phyloP scores from a whole-genome alignment of 2,113 vertebrate species.

The Apodemus speciosus region DNA sequence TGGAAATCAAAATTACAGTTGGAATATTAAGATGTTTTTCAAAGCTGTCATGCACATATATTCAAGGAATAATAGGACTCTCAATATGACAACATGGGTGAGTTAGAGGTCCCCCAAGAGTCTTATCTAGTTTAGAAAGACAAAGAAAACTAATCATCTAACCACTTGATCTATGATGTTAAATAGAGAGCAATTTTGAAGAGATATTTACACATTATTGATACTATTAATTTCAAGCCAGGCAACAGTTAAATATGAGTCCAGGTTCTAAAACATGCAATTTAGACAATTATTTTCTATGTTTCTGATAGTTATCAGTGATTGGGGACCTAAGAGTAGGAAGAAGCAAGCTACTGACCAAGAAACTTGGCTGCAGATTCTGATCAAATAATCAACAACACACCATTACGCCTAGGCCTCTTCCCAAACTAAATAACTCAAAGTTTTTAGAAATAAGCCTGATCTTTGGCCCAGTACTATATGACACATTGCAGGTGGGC shows the following conservation, averaged over 20 bases:
- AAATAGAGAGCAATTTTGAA: slow-evolving; percentile 33
- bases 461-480: background rate
- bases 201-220: slow-evolving; percentile 25
- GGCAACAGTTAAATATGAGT: slow-evolving; percentile 3
- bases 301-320: background rate
- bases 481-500: background rate
- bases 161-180: background rate
- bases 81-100: background rate
- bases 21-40: slow-evolving; percentile 1
- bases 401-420: background rate
- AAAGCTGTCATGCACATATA: background rate
- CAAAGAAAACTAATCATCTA: background rate
- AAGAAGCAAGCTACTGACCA: background rate
- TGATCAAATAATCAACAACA: background rate
- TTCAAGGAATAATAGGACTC: background rate
- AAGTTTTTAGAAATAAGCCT: background rate
- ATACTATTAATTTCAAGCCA: slow-evolving; percentile 3
- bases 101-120: background rate
- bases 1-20: slow-evolving; percentile 29
- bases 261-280: background rate
- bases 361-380: background rate
- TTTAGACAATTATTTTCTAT: slow-evolving; percentile 21
- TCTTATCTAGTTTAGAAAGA: slow-evolving; percentile 31
- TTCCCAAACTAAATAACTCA: background rate
- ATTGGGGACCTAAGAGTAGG: background rate